Conservation (phyloP, 1,140 invertebrate species). For the Brachionus rotundiformis region DNA sequence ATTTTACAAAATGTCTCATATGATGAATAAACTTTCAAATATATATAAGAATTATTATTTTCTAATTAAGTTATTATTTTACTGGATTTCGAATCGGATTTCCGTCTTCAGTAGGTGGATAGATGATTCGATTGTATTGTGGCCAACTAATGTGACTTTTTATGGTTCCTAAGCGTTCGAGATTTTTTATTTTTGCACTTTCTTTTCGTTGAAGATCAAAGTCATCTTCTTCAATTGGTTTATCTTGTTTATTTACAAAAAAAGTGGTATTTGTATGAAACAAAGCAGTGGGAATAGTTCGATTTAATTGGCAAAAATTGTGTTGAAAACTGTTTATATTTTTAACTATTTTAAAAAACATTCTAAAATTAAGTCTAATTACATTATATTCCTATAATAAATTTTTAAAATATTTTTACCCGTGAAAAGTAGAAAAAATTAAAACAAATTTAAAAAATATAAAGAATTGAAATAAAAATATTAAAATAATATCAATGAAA, state of each 20-base stretch:
- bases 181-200: constrained; percentile 27
- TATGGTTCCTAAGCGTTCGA: constrained; percentile 31
- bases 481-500: too few species aligned
- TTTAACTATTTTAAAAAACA: background rate
- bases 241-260: constrained; percentile 34
- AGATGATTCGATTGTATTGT: constrained; percentile 50
- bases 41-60: too few species aligned
- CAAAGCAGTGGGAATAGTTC: background rate
- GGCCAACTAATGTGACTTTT: constrained; percentile 47
- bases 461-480: too few species aligned
- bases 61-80: background rate
- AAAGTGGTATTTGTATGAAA: background rate
- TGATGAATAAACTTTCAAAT: constrained; percentile 50
- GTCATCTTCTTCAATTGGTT: constrained; percentile 1
- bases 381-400: too few species aligned
- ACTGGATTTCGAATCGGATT: constrained; percentile 14
- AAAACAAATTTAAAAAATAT: too few species aligned
- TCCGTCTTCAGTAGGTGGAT: constrained; percentile 39
- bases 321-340: background rate
- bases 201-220: background rate
- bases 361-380: too few species aligned
- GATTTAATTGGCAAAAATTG: background rate
- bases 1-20: constrained; percentile 75
- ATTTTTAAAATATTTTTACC: too few species aligned
- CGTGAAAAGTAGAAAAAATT: too few species aligned